These are phyloP conservation scores for Tretioscincus oriximinensis DNA, from an alignment of 2,113 vertebrate genomes.

Conservation along the genomic window DNA sequence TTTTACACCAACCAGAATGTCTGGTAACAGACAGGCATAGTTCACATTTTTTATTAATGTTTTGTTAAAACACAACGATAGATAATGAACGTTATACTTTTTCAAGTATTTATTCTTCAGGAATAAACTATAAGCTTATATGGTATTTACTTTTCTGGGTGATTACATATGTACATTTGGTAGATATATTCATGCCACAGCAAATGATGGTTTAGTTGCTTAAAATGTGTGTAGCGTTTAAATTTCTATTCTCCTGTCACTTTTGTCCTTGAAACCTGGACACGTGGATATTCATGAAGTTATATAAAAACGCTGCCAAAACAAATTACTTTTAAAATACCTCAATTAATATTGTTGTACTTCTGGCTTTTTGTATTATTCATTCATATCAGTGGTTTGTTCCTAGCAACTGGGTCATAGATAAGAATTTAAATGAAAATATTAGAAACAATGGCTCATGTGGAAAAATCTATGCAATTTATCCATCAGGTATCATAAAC, in stretches of 20 bases:
- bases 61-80: slow-evolving; percentile 32
- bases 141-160: slow-evolving; percentile 29
- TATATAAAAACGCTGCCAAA: slow-evolving; percentile 1
- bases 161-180: slow-evolving; percentile 34
- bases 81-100: slow-evolving; percentile 5
- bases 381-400: slow-evolving; percentile 13
- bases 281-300: slow-evolving; percentile 25
- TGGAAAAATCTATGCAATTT: not conserved
- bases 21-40: slow-evolving; percentile 6
- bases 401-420: not conserved
- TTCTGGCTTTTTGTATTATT: not conserved
- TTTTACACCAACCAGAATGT: slow-evolving; percentile 15
- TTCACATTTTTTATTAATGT: slow-evolving; percentile 47
- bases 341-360: not conserved
- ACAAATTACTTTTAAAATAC: slow-evolving; percentile 13
- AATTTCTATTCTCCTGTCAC: slow-evolving; percentile 44
- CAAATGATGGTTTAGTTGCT: slow-evolving; percentile 26
- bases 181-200: slow-evolving; percentile 21
- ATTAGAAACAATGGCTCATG: slow-evolving; percentile 27
- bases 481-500: slow-evolving; percentile 5
- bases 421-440: slow-evolving; percentile 22
- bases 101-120: not conserved
- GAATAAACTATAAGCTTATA: not conserved
- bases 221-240: slow-evolving; percentile 30
- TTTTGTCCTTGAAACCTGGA: slow-evolving; percentile 41